Percentiles rank a stretch among this genome's conserved stretches.
Conservation (phyloP, 2,888 invertebrate genomes). For the Listrodromus nycthemerus region DNA sequence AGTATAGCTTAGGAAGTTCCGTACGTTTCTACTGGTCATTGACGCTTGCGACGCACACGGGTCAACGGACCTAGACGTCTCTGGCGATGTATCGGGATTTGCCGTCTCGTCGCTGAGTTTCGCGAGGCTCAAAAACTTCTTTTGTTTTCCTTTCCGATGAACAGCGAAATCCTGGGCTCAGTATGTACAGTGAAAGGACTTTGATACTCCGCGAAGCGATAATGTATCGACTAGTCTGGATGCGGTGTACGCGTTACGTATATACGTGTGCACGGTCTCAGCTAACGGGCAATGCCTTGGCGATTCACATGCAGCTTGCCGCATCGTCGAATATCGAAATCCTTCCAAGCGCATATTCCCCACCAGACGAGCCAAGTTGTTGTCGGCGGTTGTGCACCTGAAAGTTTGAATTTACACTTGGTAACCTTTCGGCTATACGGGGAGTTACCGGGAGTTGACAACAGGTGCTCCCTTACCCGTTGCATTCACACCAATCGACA, state of each 20-base stretch:
- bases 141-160: conserved; percentile 25
- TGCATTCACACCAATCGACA: conserved; percentile 25
- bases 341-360: conserved; percentile 62
- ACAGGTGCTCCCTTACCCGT: conserved; percentile 53
- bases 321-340: conserved; percentile 62
- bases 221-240: conserved; percentile 9
- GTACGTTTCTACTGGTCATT: conserved; percentile 52
- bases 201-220: conserved; percentile 21
- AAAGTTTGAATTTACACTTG: conserved; percentile 60
- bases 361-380: conserved; percentile 61
- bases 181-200: conserved; percentile 10
- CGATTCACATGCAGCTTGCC: conserved; percentile 57
- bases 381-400: conserved; percentile 59
- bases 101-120: background rate
- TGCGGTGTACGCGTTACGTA: conserved; percentile 6
- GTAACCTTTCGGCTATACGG: background rate
- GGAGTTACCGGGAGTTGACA: conserved; percentile 36
- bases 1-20: conserved; percentile 25
- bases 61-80: conserved; percentile 46
- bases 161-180: conserved; percentile 31
- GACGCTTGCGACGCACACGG: conserved; percentile 47
- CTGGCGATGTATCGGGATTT: background rate
- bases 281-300: conserved; percentile 50
- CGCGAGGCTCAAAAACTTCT: conserved; percentile 16
- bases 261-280: background rate